Evolutionary conservation across 2,888 invertebrate species (phyloP).

Genomic region (Napeogenes sylphis): DNA sequence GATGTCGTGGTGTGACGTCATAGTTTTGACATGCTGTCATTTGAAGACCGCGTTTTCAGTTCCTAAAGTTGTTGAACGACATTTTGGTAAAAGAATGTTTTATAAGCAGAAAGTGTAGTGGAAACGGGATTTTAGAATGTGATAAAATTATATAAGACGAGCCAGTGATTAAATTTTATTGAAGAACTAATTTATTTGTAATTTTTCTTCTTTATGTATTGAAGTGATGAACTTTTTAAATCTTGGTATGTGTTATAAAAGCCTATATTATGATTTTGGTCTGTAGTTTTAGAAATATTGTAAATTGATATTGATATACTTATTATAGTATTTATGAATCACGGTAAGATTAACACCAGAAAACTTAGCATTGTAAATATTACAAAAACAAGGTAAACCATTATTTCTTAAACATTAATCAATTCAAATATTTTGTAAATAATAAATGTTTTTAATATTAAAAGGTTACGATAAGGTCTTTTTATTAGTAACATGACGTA

Average conservation of each 20-base stretch:
- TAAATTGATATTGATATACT: constrained; percentile 65
- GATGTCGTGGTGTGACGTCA: constrained; percentile 83
- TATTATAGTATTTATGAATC: constrained; percentile 74
- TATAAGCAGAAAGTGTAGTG: constrained; percentile 29
- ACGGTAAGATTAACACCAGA: constrained; percentile 78
- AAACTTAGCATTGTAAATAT: constrained; percentile 72
- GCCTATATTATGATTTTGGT: constrained; percentile 49
- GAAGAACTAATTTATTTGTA: constrained; percentile 27
- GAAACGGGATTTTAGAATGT: constrained; percentile 43
- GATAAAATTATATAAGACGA: constrained; percentile 39
- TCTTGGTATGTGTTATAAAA: constrained; percentile 62
- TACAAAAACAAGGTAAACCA: constrained; percentile 61
- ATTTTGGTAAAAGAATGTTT: constrained; percentile 37
- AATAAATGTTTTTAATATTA: constrained; percentile 44
- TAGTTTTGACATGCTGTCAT: constrained; percentile 77
- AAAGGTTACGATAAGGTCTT: constrained; percentile 24
- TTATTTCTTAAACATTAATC: constrained; percentile 60
- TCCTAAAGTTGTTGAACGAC: constrained; percentile 68
- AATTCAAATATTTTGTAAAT: constrained; percentile 68
- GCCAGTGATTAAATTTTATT: constrained; percentile 42
- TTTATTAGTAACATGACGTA: constrained; percentile 16
- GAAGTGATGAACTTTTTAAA: constrained; percentile 52
- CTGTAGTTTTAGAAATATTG: constrained; percentile 68
- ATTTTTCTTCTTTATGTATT: constrained; percentile 16
- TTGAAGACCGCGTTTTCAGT: constrained; percentile 76